Percentiles rank a stretch among this genome's conserved stretches.
These are phyloP conservation scores for Sialis lutaria DNA, from an alignment of 2,888 invertebrate species.

Conservation along the genomic window DNA sequence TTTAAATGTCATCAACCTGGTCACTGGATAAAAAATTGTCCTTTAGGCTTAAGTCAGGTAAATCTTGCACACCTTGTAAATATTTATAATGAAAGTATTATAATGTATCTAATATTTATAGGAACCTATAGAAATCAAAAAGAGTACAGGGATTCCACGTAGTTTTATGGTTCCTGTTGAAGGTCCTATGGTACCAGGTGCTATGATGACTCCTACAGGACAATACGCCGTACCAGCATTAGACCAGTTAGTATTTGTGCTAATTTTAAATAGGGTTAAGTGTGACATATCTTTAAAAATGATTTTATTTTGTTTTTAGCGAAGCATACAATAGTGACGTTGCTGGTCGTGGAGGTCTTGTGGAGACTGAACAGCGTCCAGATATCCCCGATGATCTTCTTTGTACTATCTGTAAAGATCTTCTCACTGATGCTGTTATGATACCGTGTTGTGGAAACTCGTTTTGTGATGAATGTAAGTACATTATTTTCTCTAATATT, in stretches of 20 bases:
- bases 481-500: background rate
- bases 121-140: conserved; percentile 65
- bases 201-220: conserved; percentile 77
- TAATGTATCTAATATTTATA: conserved; percentile 21
- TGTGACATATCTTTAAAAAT: background rate
- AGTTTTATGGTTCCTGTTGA: conserved; percentile 92
- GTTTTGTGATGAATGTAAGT: conserved; percentile 94
- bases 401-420: conserved; percentile 83
- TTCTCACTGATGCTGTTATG: conserved; percentile 90
- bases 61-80: conserved; percentile 13
- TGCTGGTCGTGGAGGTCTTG: conserved; percentile 38
- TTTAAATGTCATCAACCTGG: conserved; percentile 89
- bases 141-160: conserved; percentile 93
- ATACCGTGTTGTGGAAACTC: conserved; percentile 97
- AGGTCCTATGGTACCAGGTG: conserved; percentile 75
- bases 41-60: conserved; percentile 41
- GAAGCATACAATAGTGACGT: conserved; percentile 60
- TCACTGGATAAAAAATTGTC: conserved; percentile 97
- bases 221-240: conserved; percentile 77
- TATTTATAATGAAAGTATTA: no score
- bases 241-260: conserved; percentile 49
- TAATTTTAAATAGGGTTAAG: conserved; percentile 3
- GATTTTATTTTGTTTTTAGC: conserved; percentile 19
- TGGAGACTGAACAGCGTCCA: conserved; percentile 37
- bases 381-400: conserved; percentile 81